Evolutionary conservation across 2,113 vertebrate genomes (phyloP), one percentile per base, ranked within the genome.

Genomic region (Anoura caudifer): DNA sequence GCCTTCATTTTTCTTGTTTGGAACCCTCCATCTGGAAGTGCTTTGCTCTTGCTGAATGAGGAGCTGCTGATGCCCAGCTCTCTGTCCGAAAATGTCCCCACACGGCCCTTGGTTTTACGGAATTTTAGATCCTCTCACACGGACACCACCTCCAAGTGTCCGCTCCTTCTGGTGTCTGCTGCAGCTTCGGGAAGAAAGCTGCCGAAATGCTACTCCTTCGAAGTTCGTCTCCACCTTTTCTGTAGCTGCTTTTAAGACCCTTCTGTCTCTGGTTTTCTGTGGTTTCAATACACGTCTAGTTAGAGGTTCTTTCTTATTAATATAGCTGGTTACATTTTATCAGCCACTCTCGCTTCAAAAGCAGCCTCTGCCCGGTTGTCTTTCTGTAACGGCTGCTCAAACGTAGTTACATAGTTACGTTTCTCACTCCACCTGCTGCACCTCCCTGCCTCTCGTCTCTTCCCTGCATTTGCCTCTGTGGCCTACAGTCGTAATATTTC

Each of bases 351-450:
- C 80, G 33, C 69, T 47, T 28, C 59, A 4, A 3, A 0, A 0
- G 17, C 3, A 2, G 17, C 24, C 59, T 77, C 63, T 61, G 17
- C 50, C 47, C n/a, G 10, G 24, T 26, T 47, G 13, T 8, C 36
- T 31, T 20, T 33, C 69, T 19, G 13, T 20, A 7, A 10, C 24
- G 52, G 38, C 31, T 38, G 38, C 63, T 26, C 26, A 20, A 4
- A 9, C 6, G 61, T 11, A 2, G 2, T n/a, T n/a, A n/a, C n/a
- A n/a, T n/a, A n/a, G 0, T 2, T 4, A 59, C 41, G 28, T 59
- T 26, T 36, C n/a, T 69, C n/a, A 6, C 19, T 5, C 41, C 31
- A 12, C 5, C 38, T 13, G 24, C 52, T 0, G 0, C 20, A 1
- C 28, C 13, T 31, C 33, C 59, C 56, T 24, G 3, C 38, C 24